phyloP scores from a whole-genome alignment of 2,113 vertebrate species.

The Pongo pygmaeus region DNA sequence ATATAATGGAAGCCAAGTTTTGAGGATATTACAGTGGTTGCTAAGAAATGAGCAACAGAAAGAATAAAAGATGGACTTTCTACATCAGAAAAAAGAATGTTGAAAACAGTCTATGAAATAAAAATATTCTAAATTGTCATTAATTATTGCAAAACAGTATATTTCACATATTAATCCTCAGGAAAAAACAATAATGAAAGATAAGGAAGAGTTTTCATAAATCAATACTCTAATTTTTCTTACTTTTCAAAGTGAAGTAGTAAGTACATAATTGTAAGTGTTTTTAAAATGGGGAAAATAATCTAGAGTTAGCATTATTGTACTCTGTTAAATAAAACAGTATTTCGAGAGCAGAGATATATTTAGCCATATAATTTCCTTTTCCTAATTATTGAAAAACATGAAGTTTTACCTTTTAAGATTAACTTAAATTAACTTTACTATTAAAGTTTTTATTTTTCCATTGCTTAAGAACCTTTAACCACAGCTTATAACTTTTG shows the following conservation, averaged over 20 bases:
- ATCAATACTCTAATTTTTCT: slow-evolving; percentile 6
- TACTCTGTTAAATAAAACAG: not conserved
- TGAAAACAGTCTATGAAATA: not conserved
- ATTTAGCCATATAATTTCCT: not conserved
- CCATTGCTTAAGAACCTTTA: not conserved
- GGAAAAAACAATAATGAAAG: not conserved
- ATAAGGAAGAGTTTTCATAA: not conserved
- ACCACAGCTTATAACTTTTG: not conserved
- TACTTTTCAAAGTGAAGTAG: not conserved
- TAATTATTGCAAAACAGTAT: not conserved
- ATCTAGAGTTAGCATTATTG: not conserved
- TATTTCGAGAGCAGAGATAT: not conserved
- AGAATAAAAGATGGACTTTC: not conserved
- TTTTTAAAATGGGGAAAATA: not conserved
- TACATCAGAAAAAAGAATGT: not conserved
- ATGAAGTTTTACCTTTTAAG: not conserved
- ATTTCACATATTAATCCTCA: slow-evolving; percentile 7
- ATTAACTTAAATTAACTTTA: slow-evolving; percentile 15
- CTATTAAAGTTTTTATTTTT: not conserved
- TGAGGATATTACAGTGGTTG: not conserved
- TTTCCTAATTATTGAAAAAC: not conserved
- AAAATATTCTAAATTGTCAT: not conserved
- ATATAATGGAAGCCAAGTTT: not conserved
- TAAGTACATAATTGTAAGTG: not conserved
- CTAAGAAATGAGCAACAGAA: not conserved